Evolutionary conservation across 2,888 invertebrate species (phyloP).

Genomic region (Metacarcinus magister): DNA sequence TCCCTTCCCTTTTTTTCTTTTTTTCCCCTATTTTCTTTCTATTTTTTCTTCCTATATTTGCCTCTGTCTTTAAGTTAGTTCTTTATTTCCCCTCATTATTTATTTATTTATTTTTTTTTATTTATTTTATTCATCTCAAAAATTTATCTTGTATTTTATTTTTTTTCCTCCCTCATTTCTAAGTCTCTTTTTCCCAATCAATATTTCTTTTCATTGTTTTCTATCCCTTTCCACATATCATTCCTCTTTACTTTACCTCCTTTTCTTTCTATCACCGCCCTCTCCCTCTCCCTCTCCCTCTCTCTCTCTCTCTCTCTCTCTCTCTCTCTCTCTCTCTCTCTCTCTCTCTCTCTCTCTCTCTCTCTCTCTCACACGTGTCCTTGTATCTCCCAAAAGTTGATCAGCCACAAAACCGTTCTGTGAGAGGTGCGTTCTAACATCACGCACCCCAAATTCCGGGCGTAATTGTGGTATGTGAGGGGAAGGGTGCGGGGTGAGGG

Average conservation of each 20-base stretch:
- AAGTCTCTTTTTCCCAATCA: background rate
- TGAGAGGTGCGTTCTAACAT: background rate
- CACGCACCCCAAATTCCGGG: conserved; percentile 9
- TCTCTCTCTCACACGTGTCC: background rate
- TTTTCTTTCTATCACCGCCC: no score
- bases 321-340: background rate
- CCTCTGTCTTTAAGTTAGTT: background rate
- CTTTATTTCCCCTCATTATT: background rate
- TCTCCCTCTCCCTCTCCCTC: background rate
- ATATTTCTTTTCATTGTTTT: background rate
- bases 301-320: background rate
- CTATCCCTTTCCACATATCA: background rate
- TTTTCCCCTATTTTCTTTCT: background rate
- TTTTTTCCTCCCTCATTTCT: background rate
- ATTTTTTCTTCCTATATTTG: background rate
- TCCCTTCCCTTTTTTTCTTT: background rate
- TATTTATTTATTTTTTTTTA: background rate
- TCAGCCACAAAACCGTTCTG: background rate
- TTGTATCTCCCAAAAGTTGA: background rate
- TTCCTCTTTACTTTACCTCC: no score
- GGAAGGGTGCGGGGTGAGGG: background rate
- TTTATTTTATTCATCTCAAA: no score
- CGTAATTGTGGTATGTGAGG: conserved; percentile 59
- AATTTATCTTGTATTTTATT: background rate
- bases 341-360: conserved; percentile 26